These are phyloP conservation scores for Tragopan temminckii DNA, from an alignment of 2,797 vertebrate species.

Conservation along the genomic window DNA sequence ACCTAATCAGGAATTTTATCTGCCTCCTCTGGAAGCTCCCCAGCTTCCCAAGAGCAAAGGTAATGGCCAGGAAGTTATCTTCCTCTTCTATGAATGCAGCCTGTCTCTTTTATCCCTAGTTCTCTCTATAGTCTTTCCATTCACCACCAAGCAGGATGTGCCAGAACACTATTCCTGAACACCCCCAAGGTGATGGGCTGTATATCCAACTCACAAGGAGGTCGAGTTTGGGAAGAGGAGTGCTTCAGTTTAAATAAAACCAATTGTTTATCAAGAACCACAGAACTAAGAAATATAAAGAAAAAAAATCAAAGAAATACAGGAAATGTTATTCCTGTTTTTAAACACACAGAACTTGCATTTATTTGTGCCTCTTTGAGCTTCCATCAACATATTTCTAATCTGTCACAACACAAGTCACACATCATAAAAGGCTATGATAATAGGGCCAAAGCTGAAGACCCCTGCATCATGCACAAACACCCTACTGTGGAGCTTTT, in stretches of 20 bases:
- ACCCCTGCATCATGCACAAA: background rate
- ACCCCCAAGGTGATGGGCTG: background rate
- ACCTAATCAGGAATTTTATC: background rate
- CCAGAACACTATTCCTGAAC: background rate
- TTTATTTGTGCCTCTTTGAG: background rate
- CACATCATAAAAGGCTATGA: conserved; percentile 45
- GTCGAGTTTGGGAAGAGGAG: background rate
- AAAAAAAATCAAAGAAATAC: too few species aligned
- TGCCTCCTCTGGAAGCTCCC: background rate
- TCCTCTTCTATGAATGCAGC: background rate
- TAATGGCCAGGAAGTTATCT: background rate
- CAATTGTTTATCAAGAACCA: conserved; percentile 34
- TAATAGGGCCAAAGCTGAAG: background rate
- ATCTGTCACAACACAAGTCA: conserved; percentile 41
- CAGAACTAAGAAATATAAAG: conserved; percentile 1
- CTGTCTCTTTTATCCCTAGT: background rate
- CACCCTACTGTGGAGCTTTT: conserved; percentile 4
- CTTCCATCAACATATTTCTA: conserved; percentile 31
- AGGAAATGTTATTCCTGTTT: background rate
- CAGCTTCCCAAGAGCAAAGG: background rate
- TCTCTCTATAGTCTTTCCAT: background rate
- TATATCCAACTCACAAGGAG: background rate
- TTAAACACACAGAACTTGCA: background rate
- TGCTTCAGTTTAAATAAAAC: conserved; percentile 15
- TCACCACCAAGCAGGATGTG: background rate